Evolutionary conservation across 2,113 vertebrate genomes (phyloP).

Genomic region (Microtus montanus): DNA sequence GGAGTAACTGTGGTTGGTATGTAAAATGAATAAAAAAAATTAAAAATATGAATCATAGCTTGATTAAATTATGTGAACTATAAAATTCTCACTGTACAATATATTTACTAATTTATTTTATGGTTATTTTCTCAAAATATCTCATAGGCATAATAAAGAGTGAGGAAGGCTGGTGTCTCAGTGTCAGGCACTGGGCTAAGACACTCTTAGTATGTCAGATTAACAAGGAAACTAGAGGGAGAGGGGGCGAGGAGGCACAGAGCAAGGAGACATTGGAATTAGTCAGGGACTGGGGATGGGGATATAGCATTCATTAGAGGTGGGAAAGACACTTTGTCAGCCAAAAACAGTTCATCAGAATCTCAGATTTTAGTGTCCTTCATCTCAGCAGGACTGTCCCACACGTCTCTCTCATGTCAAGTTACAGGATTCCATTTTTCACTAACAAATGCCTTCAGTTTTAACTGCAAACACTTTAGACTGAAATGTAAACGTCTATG

Average conservation of each 20-base stretch:
- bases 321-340: neutral
- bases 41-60: neutral
- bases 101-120: neutral
- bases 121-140: slow-evolving; percentile 42
- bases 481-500: neutral
- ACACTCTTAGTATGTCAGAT: too few relatives aligned
- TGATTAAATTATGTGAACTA: slow-evolving; percentile 31
- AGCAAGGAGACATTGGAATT: neutral
- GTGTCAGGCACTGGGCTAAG: neutral
- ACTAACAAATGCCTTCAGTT: neutral
- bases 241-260: too few relatives aligned
- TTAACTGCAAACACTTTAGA: neutral
- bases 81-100: neutral
- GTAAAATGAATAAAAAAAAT: too few relatives aligned
- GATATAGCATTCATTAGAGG: neutral
- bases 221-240: neutral
- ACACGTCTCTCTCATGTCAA: neutral
- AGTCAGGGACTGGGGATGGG: neutral
- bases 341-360: neutral
- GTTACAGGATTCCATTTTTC: neutral
- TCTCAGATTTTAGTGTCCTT: neutral
- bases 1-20: too few relatives aligned
- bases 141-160: neutral
- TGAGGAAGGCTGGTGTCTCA: neutral
- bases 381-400: neutral